Evolutionary conservation across 2,113 vertebrate species (phyloP).

Genomic region (Cheilinus undulatus): DNA sequence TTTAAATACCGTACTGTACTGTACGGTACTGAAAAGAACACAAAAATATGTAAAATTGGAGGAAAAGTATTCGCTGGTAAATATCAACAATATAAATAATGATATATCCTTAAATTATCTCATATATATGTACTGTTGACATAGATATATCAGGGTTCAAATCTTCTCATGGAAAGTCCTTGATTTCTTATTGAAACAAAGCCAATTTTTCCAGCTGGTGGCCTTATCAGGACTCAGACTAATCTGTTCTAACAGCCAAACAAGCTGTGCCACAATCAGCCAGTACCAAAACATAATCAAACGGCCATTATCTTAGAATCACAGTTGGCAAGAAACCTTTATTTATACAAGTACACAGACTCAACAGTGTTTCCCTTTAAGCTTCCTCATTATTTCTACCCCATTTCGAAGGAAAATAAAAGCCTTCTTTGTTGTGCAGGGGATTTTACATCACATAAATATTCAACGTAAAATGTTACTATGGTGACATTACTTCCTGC

Average conservation of each 20-base stretch:
- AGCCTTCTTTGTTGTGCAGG: conserved; percentile 22
- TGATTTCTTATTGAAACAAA: conserved; percentile 34
- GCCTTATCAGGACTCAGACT: conserved; percentile 5
- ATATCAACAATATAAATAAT: not conserved
- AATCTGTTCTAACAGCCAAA: conserved; percentile 38
- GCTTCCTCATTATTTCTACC: conserved; percentile 9
- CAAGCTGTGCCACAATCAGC: conserved; percentile 38
- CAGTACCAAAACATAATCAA: conserved; percentile 57
- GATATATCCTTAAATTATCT: not conserved
- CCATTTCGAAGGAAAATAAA: conserved; percentile 32
- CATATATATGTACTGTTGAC: not conserved
- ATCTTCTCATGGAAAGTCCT: conserved; percentile 13
- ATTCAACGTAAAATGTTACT: too few relatives aligned
- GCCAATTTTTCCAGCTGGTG: conserved; percentile 49
- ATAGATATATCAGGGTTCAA: not conserved
- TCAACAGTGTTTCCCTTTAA: conserved; percentile 10
- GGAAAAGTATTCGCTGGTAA: not conserved
- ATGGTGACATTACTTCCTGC: too few relatives aligned
- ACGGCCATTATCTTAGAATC: conserved; percentile 46
- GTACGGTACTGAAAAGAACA: not conserved
- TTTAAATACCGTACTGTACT: not conserved
- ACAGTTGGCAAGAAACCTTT: conserved; percentile 21
- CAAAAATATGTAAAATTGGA: too few relatives aligned
- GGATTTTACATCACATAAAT: not conserved
- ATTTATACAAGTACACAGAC: conserved; percentile 35